Percentiles rank a stretch among this genome's conserved stretches.
These are phyloP conservation scores for Heliconius cydno DNA, from an alignment of 2,888 invertebrate genomes.

Conservation along the genomic window DNA sequence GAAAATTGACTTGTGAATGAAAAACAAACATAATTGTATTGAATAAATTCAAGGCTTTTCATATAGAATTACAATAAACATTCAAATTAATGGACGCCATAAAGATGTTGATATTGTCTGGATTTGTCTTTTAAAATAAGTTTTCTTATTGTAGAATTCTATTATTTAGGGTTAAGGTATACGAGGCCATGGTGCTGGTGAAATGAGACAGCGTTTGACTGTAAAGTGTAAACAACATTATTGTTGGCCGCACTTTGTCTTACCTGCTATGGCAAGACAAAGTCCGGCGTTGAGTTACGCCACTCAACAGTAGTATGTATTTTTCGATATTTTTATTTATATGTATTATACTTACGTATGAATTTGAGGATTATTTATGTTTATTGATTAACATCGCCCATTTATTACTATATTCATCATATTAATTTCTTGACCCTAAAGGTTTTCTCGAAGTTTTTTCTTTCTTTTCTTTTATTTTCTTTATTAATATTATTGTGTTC, in stretches of 20 bases:
- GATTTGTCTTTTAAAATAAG: background rate
- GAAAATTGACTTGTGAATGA: constrained; percentile 54
- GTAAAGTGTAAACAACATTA: too few relatives aligned
- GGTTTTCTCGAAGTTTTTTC: too few relatives aligned
- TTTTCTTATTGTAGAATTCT: background rate
- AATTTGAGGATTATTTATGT: too few relatives aligned
- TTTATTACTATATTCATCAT: too few relatives aligned
- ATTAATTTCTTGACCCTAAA: too few relatives aligned
- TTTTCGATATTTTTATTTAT: too few relatives aligned
- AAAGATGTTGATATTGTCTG: constrained; percentile 27
- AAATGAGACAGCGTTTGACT: background rate
- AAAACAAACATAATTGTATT: constrained; percentile 49
- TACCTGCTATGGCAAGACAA: background rate
- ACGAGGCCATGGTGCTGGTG: background rate
- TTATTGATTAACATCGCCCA: too few relatives aligned
- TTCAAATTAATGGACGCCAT: constrained; percentile 44
- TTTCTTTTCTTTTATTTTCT: too few relatives aligned
- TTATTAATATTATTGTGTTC: too few relatives aligned
- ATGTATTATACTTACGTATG: too few relatives aligned
- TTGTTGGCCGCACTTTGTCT: too few relatives aligned
- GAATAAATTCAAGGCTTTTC: constrained; percentile 39
- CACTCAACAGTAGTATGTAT: background rate
- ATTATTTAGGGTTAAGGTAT: background rate
- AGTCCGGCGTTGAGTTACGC: background rate
- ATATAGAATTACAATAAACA: constrained; percentile 50